Percentiles rank a stretch among this genome's conserved stretches.
These are phyloP conservation scores for Crax fasciolata DNA, from an alignment of 2,797 vertebrate species.

Conservation along the genomic window DNA sequence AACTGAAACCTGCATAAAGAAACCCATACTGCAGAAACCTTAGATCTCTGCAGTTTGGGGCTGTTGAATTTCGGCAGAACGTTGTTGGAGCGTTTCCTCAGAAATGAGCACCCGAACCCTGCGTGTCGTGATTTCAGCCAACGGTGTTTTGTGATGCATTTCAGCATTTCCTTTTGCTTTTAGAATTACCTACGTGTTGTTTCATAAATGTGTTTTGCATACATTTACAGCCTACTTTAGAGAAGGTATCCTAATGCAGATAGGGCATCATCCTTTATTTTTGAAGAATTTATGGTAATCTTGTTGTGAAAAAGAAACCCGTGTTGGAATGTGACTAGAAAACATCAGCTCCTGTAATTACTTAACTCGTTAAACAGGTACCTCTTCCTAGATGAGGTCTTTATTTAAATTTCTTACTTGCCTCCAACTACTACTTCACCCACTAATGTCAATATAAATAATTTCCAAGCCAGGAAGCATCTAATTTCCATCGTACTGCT, in stretches of 20 bases:
- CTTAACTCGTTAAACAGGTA: neutral
- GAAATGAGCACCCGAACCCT: neutral
- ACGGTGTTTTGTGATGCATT: neutral
- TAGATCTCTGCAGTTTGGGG: neutral
- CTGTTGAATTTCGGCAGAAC: neutral
- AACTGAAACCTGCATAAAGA: neutral
- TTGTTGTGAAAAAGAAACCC: neutral
- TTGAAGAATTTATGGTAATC: neutral
- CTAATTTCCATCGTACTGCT: neutral
- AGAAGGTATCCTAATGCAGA: neutral
- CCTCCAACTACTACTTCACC: neutral
- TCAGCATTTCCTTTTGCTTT: neutral
- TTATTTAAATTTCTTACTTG: neutral
- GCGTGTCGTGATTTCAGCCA: neutral
- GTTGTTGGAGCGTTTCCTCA: neutral
- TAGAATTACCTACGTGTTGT: neutral
- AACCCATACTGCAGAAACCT: neutral
- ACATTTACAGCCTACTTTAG: neutral
- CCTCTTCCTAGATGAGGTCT: neutral
- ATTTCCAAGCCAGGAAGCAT: neutral
- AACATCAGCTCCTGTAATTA: neutral
- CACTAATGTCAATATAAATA: neutral
- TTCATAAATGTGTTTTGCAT: neutral
- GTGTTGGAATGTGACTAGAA: neutral
- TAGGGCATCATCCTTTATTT: neutral